Base-by-base conservation (phyloP, 2,888 invertebrate species). In the Epinotia bilunana region DNA sequence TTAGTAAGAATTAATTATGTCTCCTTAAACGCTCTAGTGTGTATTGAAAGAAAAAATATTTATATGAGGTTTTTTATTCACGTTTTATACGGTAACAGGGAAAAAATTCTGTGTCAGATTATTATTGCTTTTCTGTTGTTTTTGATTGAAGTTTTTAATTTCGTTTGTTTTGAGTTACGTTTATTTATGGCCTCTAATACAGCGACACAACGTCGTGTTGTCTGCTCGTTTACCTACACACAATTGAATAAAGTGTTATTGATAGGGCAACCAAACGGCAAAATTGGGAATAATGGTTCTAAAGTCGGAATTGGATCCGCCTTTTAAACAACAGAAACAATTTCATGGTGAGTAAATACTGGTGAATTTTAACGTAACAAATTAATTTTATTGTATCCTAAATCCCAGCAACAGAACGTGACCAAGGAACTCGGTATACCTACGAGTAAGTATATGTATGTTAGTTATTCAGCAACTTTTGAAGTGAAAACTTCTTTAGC, bases 261-360 rank as follows among this genome's bases (percentile, higher is more conserved):
- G 6, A n/a, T 53, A n/a, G 7, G n/a, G 53, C 16, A 53, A 53
- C 9, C 33, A 33, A 33, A 7, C 33, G 6, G 33, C 39, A 7
- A 39, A 60, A 13, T 13, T 39, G 49, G 39, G 16, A 55, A 63
- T 7, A 11, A 68, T 73, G 43, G 60, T 62, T 62, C 43, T 57
- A 5, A 68, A 73, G 62, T 1, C 68, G 12, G 61, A 73, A 73
- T 68, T 68, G 61, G 73, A 73, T 28, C 65, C 65, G 1, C 65
- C 61, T n/a, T 73, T 61, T 28, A 73, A 62, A 62, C 39, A 20
- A n/a, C 61, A 67, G 39, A 73, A 73, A 43, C 73, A 68, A 18
- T 68, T 68, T 62, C 73, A 73, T 55, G 73, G 73, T 73, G 13
- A 73, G 73, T 73, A 43, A 46, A 65, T 3, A 23, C 13, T 49